phyloP scores from a whole-genome alignment of 2,113 vertebrate species.

The Hypanus sabinus region DNA sequence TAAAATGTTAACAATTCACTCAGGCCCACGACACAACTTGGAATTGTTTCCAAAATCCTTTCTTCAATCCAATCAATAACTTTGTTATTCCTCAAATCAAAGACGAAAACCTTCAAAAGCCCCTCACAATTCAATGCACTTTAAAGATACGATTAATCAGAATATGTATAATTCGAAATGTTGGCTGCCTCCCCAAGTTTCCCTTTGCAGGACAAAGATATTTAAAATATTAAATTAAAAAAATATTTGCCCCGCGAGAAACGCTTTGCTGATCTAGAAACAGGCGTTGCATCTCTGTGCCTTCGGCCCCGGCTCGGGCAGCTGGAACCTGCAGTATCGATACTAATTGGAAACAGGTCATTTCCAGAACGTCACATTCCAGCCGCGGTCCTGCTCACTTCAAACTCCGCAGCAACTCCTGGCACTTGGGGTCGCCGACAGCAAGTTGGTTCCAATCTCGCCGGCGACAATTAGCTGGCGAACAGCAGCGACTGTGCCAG shows the following conservation, averaged over 20 bases:
- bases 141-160: background rate
- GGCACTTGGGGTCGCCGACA: background rate
- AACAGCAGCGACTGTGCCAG: background rate
- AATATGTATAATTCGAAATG: background rate
- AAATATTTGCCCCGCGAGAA: background rate
- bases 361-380: background rate
- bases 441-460: background rate
- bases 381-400: background rate
- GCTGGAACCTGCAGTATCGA: background rate
- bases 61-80: background rate
- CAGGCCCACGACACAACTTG: background rate
- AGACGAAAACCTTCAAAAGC: background rate
- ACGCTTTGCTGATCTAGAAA: background rate
- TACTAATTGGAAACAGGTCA: constrained; percentile 31
- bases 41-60: background rate
- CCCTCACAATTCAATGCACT: background rate
- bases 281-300: background rate
- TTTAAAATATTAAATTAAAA: background rate
- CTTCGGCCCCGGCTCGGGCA: background rate
- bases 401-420: constrained; percentile 19
- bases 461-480: background rate
- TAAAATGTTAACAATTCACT: background rate
- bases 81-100: background rate
- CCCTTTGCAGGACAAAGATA: background rate
- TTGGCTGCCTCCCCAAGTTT: background rate